Evolutionary conservation across 2,888 invertebrate genomes (phyloP).

Genomic region (Dioctria rufipes): DNA sequence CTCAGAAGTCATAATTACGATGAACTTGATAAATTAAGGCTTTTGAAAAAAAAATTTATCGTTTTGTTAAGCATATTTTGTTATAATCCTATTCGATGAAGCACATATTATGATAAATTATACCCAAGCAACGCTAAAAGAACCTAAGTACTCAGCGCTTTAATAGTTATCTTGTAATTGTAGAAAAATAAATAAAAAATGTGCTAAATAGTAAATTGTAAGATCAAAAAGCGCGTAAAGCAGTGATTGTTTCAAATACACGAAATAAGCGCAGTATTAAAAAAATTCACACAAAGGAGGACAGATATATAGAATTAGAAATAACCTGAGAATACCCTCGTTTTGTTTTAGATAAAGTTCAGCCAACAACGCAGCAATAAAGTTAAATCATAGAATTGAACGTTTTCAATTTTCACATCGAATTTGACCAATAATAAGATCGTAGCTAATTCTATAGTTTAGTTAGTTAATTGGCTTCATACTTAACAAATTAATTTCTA

Average conservation of each 20-base stretch:
- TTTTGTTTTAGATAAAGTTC: neutral
- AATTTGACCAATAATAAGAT: slow-evolving; percentile 6
- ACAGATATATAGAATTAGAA: neutral
- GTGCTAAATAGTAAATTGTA: neutral
- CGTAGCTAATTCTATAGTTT: neutral
- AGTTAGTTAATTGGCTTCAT: slow-evolving; percentile 15
- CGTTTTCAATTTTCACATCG: neutral
- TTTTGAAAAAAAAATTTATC: no score
- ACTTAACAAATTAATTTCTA: slow-evolving; percentile 28
- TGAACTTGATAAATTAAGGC: no score
- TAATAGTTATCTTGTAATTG: neutral
- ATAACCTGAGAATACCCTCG: neutral
- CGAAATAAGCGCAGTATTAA: neutral
- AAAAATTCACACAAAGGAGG: neutral
- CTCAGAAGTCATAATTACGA: no score
- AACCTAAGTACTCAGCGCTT: no score
- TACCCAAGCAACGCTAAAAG: no score
- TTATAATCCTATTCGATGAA: no score
- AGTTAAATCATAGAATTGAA: slow-evolving; percentile 9
- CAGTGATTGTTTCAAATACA: neutral
- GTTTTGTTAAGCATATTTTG: no score
- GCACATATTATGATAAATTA: no score
- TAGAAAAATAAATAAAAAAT: neutral
- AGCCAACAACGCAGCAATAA: slow-evolving; percentile 36
- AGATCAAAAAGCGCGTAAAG: neutral